A percentile compares a stretch with the other conserved stretches of the same genome.
Evolutionary conservation across 2,888 invertebrate genomes (phyloP).

Genomic region (Arrhopalites spinosus): DNA sequence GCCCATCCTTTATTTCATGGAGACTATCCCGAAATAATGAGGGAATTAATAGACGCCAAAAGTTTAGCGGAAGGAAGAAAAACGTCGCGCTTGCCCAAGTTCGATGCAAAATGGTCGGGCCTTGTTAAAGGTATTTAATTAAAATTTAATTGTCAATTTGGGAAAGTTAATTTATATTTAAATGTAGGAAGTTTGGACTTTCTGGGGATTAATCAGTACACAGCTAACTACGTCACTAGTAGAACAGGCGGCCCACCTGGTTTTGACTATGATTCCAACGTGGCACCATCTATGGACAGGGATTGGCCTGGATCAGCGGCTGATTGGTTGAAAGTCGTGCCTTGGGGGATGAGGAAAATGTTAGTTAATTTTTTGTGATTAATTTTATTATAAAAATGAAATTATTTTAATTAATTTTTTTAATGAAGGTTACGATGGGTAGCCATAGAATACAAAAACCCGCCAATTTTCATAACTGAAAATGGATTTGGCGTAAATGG

Average conservation of each 20-base stretch:
- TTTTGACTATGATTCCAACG: conserved; percentile 42
- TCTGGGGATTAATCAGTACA: conserved; percentile 52
- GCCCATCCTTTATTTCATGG: conserved; percentile 48
- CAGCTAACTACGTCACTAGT: conserved; percentile 36
- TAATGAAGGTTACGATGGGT: conserved; percentile 48
- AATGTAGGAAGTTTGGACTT: conserved; percentile 42
- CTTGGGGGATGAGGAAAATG: too few relatives aligned
- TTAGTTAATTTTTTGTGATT: too few relatives aligned
- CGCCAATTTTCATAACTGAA: conserved; percentile 51
- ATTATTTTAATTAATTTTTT: too few relatives aligned
- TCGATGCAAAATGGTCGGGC: conserved; percentile 32
- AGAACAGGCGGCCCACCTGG: conserved; percentile 26
- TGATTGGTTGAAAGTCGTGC: too few relatives aligned
- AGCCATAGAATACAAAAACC: conserved; percentile 46
- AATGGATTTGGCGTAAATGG: neutral
- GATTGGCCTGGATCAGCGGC: too few relatives aligned
- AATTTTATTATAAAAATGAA: too few relatives aligned
- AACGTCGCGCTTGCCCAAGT: conserved; percentile 49
- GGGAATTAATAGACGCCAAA: conserved; percentile 39
- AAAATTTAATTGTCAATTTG: too few relatives aligned
- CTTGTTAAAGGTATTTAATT: neutral
- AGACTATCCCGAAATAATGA: conserved; percentile 51
- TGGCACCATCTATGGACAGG: too few relatives aligned
- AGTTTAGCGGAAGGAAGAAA: conserved; percentile 46
- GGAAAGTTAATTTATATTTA: neutral